Evolutionary conservation across 2,113 vertebrate species (phyloP).

Genomic region (Ceyx margarethae): DNA sequence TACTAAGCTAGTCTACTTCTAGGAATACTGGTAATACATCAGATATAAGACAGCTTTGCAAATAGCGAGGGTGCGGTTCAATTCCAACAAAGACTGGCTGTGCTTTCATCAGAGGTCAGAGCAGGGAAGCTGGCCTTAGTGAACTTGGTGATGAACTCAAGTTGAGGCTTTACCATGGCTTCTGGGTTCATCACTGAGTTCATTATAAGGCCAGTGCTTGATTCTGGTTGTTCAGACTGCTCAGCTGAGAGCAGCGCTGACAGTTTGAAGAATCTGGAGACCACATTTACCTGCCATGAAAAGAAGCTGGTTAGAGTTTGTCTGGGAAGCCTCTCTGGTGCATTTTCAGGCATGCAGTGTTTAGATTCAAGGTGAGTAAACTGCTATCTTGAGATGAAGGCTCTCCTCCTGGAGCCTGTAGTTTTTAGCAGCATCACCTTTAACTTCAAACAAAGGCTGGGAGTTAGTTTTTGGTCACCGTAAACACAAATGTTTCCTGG

Average conservation of each 20-base stretch:
- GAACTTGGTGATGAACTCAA: background rate
- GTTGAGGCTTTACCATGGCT: background rate
- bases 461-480: background rate
- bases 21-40: background rate
- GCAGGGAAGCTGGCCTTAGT: background rate
- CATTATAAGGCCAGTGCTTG: background rate
- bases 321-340: background rate
- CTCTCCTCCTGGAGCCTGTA: background rate
- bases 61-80: background rate
- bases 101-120: background rate
- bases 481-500: background rate
- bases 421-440: accelerated
- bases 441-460: background rate
- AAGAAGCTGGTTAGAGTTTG: background rate
- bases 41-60: background rate
- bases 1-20: background rate
- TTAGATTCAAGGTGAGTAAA: background rate
- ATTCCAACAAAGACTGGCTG: background rate
- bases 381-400: background rate
- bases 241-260: background rate
- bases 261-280: background rate
- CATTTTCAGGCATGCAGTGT: background rate
- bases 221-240: background rate
- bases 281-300: background rate
- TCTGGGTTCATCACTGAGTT: accelerated